phyloP scores from a whole-genome alignment of 2,113 vertebrate genomes.

The Leuciscus idus region DNA sequence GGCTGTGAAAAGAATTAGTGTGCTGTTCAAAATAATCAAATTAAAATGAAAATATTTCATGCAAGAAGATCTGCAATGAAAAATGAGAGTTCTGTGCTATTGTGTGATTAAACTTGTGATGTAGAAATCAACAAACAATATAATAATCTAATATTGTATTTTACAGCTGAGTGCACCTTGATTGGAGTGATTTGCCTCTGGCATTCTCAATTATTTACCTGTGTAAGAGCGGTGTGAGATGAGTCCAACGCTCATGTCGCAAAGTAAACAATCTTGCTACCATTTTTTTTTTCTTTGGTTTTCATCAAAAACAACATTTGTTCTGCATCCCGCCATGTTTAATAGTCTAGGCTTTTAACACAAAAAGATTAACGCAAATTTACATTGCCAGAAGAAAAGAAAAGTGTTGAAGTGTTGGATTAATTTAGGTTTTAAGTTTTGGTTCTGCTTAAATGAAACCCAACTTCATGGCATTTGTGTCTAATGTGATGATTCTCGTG shows the following conservation, averaged over 20 bases:
- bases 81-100: background rate
- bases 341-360: background rate
- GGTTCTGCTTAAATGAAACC: background rate
- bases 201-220: conserved; percentile 24
- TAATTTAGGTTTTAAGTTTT: background rate
- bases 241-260: background rate
- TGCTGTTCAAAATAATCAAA: background rate
- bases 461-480: background rate
- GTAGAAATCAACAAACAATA: background rate
- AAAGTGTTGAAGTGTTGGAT: background rate
- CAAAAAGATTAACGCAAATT: background rate
- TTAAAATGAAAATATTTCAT: background rate
- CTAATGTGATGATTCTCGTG: background rate
- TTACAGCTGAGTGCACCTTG: conserved; percentile 15
- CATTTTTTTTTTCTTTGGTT: background rate
- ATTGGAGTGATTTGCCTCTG: conserved; percentile 8
- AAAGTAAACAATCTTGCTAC: background rate
- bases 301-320: background rate
- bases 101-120: background rate
- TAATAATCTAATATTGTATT: conserved; percentile 15
- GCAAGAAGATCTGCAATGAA: conserved; percentile 7
- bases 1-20: background rate
- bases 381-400: background rate
- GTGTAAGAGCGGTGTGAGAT: background rate
- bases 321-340: background rate